Percentiles rank a stretch among this genome's conserved stretches.
Conservation (phyloP, 2,888 invertebrate species). For the Morinoia aosen region DNA sequence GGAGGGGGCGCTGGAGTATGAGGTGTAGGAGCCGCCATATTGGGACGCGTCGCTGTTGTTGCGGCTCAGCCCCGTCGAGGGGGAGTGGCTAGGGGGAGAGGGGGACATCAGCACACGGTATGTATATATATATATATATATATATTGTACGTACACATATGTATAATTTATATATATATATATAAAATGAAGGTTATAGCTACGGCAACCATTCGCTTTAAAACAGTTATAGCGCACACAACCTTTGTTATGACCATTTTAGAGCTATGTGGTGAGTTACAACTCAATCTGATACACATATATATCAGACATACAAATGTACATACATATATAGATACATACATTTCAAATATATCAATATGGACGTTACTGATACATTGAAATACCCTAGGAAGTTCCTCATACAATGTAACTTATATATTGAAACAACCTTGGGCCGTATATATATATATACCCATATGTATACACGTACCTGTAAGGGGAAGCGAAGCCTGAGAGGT, state of each 20-base stretch:
- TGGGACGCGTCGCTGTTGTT: constrained; percentile 90
- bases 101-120: neutral
- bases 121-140: neutral
- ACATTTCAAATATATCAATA: too few species aligned
- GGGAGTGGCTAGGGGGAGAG: constrained; percentile 60
- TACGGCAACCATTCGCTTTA: too few species aligned
- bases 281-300: too few species aligned
- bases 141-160: too few species aligned
- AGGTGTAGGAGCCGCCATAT: constrained; percentile 67
- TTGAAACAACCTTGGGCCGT: too few species aligned
- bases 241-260: neutral
- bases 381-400: neutral
- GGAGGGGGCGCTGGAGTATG: constrained; percentile 66
- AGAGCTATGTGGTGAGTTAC: too few species aligned
- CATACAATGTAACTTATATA: too few species aligned
- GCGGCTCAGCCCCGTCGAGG: constrained; percentile 77
- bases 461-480: constrained; percentile 69
- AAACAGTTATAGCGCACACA: neutral
- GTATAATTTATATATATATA: too few species aligned
- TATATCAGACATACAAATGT: too few species aligned
- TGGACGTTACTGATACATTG: neutral
- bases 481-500: constrained; percentile 73
- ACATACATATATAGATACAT: too few species aligned
- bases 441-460: too few species aligned
- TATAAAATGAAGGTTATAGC: neutral